phyloP scores from a whole-genome alignment of 2,888 invertebrate species.

The Dione juno region DNA sequence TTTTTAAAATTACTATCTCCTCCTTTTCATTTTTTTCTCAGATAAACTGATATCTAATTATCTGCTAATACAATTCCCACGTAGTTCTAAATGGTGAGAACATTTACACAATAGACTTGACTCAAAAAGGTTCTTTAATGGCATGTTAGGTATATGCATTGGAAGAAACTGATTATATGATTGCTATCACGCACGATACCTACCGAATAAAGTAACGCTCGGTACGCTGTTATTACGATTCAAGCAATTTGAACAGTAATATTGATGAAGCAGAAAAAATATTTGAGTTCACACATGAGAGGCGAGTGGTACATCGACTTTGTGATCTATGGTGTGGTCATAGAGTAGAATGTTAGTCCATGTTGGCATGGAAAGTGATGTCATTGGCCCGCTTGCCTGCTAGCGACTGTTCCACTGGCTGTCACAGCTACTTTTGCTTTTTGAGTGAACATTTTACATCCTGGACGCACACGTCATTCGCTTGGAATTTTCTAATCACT shows the following conservation, averaged over 20 bases:
- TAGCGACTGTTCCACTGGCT: slow-evolving; percentile 67
- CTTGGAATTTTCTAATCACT: slow-evolving; percentile 74
- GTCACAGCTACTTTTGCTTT: slow-evolving; percentile 78
- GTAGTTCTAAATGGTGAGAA: slow-evolving; percentile 36
- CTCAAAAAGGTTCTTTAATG: slow-evolving; percentile 35
- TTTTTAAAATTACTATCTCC: neutral
- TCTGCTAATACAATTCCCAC: slow-evolving; percentile 30
- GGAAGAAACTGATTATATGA: slow-evolving; percentile 43
- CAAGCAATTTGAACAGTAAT: slow-evolving; percentile 41
- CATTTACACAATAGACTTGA: slow-evolving; percentile 20
- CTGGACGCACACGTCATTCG: slow-evolving; percentile 69
- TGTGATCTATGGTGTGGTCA: slow-evolving; percentile 51
- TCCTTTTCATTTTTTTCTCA: neutral
- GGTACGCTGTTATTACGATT: slow-evolving; percentile 43
- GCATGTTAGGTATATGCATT: slow-evolving; percentile 28
- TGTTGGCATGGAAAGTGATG: slow-evolving; percentile 54
- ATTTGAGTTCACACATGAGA: slow-evolving; percentile 42
- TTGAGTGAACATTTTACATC: slow-evolving; percentile 74
- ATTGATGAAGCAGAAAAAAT: slow-evolving; percentile 40
- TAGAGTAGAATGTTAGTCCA: slow-evolving; percentile 57
- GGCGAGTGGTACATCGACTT: slow-evolving; percentile 45
- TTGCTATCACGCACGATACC: slow-evolving; percentile 44
- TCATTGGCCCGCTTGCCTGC: slow-evolving; percentile 72
- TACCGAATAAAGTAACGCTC: slow-evolving; percentile 39
- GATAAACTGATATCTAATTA: slow-evolving; percentile 6